phyloP scores from a whole-genome alignment of 2,113 vertebrate genomes.

The Aegotheles bennettii region DNA sequence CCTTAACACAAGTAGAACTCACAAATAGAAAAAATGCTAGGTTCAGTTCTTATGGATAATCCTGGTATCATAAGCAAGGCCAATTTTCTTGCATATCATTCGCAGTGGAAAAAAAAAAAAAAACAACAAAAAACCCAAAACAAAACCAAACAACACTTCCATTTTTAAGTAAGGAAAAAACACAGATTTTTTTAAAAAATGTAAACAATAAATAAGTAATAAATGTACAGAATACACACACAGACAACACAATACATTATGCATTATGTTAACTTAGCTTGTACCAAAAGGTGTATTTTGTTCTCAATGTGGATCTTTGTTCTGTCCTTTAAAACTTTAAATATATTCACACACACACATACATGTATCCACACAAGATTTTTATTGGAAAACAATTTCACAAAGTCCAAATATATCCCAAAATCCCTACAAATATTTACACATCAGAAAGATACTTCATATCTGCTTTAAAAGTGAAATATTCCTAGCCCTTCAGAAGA shows the following conservation, averaged over 20 bases:
- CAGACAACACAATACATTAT: not conserved
- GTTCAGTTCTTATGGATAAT: not conserved
- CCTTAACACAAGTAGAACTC: not conserved
- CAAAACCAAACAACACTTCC: no score
- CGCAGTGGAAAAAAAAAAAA: not conserved
- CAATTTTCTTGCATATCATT: not conserved
- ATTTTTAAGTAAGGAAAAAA: not conserved
- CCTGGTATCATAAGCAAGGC: not conserved
- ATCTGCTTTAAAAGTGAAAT: not conserved
- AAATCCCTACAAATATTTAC: not conserved
- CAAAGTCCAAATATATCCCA: not conserved
- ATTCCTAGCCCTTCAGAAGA: not conserved
- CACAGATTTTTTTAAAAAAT: not conserved
- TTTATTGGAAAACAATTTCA: not conserved
- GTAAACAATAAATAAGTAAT: not conserved
- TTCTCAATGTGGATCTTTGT: not conserved
- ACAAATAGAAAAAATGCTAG: fast-evolving
- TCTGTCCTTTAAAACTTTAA: not conserved
- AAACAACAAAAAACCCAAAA: no score
- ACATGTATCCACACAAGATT: fast-evolving
- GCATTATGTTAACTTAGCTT: not conserved
- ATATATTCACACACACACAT: not conserved
- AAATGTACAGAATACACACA: not conserved
- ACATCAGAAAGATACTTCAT: not conserved
- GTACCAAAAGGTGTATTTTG: not conserved